These are phyloP conservation scores for Protosalanx chinensis DNA, from an alignment of 2,797 vertebrate genomes.

Conservation along the genomic window DNA sequence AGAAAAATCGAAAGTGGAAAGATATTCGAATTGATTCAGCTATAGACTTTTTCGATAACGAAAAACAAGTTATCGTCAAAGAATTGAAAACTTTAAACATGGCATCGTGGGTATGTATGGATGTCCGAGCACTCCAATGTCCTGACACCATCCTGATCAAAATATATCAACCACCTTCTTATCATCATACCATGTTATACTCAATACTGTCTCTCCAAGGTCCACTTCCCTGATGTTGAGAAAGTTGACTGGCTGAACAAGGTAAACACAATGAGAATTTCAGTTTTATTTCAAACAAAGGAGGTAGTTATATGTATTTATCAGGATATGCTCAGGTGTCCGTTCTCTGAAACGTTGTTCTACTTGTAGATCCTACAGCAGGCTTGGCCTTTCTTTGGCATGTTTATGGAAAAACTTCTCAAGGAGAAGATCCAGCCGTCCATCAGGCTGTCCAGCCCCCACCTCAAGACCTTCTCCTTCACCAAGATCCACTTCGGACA, in stretches of 20 bases:
- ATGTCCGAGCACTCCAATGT: too few relatives aligned
- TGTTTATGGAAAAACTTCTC: conserved; percentile 89
- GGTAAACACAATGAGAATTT: conserved; percentile 64
- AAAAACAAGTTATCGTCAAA: conserved; percentile 71
- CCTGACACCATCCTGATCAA: too few relatives aligned
- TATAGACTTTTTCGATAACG: conserved; percentile 82
- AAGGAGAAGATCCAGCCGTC: conserved; percentile 80
- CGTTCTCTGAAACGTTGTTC: too few relatives aligned
- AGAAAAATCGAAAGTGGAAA: conserved; percentile 81
- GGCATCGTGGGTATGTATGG: conserved; percentile 80
- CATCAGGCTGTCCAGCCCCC: conserved; percentile 77
- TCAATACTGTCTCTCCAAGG: conserved; percentile 63
- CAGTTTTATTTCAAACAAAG: background rate
- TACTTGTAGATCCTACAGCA: conserved; percentile 81
- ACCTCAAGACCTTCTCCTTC: conserved; percentile 87
- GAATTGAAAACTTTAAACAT: conserved; percentile 76
- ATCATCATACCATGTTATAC: conserved; percentile 6
- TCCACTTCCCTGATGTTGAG: conserved; percentile 88
- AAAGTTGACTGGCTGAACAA: conserved; percentile 94
- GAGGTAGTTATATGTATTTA: background rate
- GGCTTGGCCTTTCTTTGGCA: conserved; percentile 92
- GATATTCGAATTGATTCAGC: conserved; percentile 78
- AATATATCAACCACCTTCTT: background rate
- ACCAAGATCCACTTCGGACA: conserved; percentile 91
- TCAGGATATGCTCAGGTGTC: background rate